phyloP scores from a whole-genome alignment of 37 sponge, comb jelly and placozoan genomes.

The Amphimedon queenslandica region DNA sequence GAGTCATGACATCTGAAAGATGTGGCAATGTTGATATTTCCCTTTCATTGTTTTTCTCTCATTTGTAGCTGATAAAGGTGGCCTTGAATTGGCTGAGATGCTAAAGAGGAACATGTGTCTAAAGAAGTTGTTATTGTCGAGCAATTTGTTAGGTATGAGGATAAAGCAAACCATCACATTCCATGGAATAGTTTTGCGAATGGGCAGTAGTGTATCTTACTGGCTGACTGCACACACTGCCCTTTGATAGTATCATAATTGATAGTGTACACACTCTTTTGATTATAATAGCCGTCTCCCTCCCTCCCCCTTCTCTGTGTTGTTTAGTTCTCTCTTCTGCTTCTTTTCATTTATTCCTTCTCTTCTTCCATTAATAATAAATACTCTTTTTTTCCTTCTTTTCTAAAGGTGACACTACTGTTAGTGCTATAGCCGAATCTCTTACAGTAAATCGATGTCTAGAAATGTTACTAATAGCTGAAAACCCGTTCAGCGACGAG shows the following conservation, averaged over 20 bases:
- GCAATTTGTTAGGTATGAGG: conserved; percentile 66
- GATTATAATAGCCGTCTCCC: too few relatives aligned
- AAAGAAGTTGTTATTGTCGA: conserved; percentile 57
- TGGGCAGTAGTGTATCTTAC: too few relatives aligned
- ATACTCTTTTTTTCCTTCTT: not conserved
- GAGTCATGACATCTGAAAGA: too few relatives aligned
- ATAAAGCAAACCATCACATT: not conserved
- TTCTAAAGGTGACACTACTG: conserved; percentile 74
- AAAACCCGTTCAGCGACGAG: conserved; percentile 90
- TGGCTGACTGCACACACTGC: too few relatives aligned
- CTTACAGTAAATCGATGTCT: conserved; percentile 60
- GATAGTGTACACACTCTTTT: too few relatives aligned
- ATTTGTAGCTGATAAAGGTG: conserved; percentile 65
- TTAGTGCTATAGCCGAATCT: conserved; percentile 54
- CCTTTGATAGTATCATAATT: too few relatives aligned
- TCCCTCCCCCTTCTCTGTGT: not conserved
- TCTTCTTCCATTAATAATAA: not conserved
- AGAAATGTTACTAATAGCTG: conserved; percentile 76
- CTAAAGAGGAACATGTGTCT: conserved; percentile 46
- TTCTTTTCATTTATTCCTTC: not conserved
- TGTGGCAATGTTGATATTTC: not conserved
- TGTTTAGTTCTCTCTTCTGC: not conserved
- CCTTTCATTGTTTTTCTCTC: not conserved
- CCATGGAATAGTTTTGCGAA: not conserved
- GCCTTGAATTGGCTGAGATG: conserved; percentile 59